Evolutionary conservation across 2,797 vertebrate species (phyloP).

Genomic region (Pogonophryne albipinna): DNA sequence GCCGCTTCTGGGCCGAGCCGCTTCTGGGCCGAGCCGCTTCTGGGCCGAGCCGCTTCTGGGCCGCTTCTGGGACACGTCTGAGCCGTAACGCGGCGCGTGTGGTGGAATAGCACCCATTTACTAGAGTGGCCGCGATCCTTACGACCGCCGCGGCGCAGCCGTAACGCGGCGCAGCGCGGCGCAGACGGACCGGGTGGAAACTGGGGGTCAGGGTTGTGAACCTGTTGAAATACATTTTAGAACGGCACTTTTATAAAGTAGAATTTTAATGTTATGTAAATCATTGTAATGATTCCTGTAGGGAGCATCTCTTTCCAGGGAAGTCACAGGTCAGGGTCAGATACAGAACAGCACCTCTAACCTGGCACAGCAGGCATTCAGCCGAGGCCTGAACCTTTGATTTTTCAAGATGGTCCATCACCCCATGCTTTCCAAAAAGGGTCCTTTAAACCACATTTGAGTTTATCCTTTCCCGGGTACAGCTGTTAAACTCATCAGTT

Average conservation of each 20-base stretch:
- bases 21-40: too few relatives aligned
- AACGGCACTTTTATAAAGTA: slow-evolving; percentile 24
- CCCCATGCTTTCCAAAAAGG: slow-evolving; percentile 19
- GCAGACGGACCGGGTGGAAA: too few relatives aligned
- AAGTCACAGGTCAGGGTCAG: slow-evolving; percentile 47
- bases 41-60: too few relatives aligned
- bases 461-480: slow-evolving; percentile 12
- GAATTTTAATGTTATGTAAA: slow-evolving; percentile 14
- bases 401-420: background rate
- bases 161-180: too few relatives aligned
- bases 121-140: too few relatives aligned
- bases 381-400: slow-evolving; percentile 12
- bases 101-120: too few relatives aligned
- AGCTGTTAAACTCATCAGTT: slow-evolving; percentile 32
- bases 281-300: slow-evolving; percentile 16
- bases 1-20: too few relatives aligned
- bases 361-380: slow-evolving; percentile 3
- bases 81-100: too few relatives aligned
- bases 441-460: slow-evolving; percentile 15
- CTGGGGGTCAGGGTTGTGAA: slow-evolving; percentile 6
- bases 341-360: slow-evolving; percentile 43
- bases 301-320: background rate
- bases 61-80: too few relatives aligned
- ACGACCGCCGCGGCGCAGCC: too few relatives aligned
- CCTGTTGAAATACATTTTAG: slow-evolving; percentile 2